phyloP scores from a whole-genome alignment of 2,113 vertebrate species.

The Takifugu flavidus region DNA sequence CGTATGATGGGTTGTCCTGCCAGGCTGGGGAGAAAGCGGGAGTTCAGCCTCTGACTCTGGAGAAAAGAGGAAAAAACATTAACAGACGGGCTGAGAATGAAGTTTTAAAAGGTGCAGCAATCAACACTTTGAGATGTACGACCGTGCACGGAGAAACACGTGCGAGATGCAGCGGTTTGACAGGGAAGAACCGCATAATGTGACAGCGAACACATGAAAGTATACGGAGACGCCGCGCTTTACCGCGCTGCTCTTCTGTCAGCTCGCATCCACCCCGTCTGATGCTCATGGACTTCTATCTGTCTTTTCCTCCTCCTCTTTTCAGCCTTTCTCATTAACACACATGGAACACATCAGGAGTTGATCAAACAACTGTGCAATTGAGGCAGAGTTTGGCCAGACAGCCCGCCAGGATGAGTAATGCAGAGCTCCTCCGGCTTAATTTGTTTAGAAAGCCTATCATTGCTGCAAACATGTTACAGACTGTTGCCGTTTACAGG shows the following conservation, averaged over 20 bases:
- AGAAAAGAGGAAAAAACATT: slow-evolving; percentile 36
- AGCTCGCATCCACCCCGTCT: no score
- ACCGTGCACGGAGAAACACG: slow-evolving; percentile 53
- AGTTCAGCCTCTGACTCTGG: slow-evolving; percentile 60
- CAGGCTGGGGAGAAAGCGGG: slow-evolving; percentile 46
- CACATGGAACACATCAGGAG: slow-evolving; percentile 24
- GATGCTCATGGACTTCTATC: neutral
- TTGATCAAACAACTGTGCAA: slow-evolving; percentile 57
- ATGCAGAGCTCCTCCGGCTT: slow-evolving; percentile 44
- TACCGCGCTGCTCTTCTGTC: no score
- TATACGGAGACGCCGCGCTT: slow-evolving; percentile 28
- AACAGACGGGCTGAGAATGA: slow-evolving; percentile 50
- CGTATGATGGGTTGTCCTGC: slow-evolving; percentile 25
- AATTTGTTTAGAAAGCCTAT: slow-evolving; percentile 59
- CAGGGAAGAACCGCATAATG: slow-evolving; percentile 25
- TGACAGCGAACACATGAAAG: slow-evolving; percentile 54
- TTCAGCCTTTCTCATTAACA: slow-evolving; percentile 30
- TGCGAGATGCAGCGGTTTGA: slow-evolving; percentile 27
- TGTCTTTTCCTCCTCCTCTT: slow-evolving; percentile 10
- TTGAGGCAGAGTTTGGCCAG: slow-evolving; percentile 47
- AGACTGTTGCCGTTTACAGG: slow-evolving; percentile 51
- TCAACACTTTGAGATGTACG: neutral
- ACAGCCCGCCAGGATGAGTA: slow-evolving; percentile 52
- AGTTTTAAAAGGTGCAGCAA: no score
- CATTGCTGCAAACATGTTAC: slow-evolving; percentile 52